phyloP scores from a whole-genome alignment of 2,888 invertebrate species.

The Mythimna impura region DNA sequence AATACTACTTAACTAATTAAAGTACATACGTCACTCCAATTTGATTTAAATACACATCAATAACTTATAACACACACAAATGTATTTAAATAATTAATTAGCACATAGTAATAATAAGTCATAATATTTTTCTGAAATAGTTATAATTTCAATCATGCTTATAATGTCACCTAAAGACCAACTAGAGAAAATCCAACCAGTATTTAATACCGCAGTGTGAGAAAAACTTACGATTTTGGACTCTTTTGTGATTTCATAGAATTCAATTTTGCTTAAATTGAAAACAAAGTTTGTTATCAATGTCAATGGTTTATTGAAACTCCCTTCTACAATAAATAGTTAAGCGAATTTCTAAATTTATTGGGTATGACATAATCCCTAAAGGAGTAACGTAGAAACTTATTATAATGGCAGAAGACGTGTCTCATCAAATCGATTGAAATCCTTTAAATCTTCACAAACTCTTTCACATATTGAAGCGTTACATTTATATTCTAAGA shows the following conservation, averaged over 20 bases:
- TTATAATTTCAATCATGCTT: constrained; percentile 74
- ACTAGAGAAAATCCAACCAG: constrained; percentile 79
- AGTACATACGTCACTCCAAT: constrained; percentile 81
- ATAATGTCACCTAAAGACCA: constrained; percentile 86
- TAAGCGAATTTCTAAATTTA: constrained; percentile 88
- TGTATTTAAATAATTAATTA: constrained; percentile 56
- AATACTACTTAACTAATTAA: constrained; percentile 80
- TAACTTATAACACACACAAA: constrained; percentile 63
- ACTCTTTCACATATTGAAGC: neutral
- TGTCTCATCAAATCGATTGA: constrained; percentile 61
- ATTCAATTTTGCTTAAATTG: constrained; percentile 85
- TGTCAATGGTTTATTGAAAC: constrained; percentile 78
- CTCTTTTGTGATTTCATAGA: constrained; percentile 86
- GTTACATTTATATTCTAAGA: constrained; percentile 2
- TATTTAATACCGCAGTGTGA: constrained; percentile 83
- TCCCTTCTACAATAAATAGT: constrained; percentile 79
- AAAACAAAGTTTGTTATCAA: constrained; percentile 78
- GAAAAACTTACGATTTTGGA: constrained; percentile 70
- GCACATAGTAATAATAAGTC: constrained; percentile 51
- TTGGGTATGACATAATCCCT: constrained; percentile 86
- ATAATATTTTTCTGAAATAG: constrained; percentile 31
- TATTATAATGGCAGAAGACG: constrained; percentile 60
- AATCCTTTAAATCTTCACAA: constrained; percentile 35
- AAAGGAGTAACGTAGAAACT: constrained; percentile 80
- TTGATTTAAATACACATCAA: constrained; percentile 62